Evolutionary conservation across 2,113 vertebrate species (phyloP).

Genomic region (Albula glossodonta): DNA sequence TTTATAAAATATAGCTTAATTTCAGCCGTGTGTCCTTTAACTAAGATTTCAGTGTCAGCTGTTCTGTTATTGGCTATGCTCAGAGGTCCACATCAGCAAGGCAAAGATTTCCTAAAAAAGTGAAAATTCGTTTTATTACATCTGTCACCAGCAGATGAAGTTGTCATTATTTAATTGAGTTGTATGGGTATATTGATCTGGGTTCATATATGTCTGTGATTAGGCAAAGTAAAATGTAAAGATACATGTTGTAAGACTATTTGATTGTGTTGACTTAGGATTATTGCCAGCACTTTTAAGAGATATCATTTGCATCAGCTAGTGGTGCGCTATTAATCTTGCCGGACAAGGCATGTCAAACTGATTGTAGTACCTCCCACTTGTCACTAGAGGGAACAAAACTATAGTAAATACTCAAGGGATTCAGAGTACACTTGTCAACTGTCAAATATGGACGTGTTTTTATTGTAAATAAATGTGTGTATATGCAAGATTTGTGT

Average conservation of each 20-base stretch:
- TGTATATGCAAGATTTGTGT: not conserved
- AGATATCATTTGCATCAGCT: no score
- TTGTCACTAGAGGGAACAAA: not conserved
- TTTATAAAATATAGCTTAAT: no score
- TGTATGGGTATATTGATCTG: not conserved
- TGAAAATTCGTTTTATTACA: no score
- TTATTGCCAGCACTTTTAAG: no score
- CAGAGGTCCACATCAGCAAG: no score
- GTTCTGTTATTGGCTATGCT: no score
- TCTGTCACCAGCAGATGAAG: not conserved
- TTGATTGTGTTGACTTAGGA: not conserved
- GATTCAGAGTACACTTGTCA: not conserved
- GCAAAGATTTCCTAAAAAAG: no score
- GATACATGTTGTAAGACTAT: not conserved
- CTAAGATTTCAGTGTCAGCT: no score
- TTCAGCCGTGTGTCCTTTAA: no score
- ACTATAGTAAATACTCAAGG: not conserved
- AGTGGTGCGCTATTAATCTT: no score
- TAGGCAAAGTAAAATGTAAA: not conserved
- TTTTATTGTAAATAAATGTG: no score
- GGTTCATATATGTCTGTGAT: not conserved
- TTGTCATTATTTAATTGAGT: not conserved
- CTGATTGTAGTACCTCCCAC: not conserved
- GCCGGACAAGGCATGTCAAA: not conserved
- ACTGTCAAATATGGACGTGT: not conserved